Conservation (phyloP, 1,140 invertebrate species). For the Tenebrio molitor region DNA sequence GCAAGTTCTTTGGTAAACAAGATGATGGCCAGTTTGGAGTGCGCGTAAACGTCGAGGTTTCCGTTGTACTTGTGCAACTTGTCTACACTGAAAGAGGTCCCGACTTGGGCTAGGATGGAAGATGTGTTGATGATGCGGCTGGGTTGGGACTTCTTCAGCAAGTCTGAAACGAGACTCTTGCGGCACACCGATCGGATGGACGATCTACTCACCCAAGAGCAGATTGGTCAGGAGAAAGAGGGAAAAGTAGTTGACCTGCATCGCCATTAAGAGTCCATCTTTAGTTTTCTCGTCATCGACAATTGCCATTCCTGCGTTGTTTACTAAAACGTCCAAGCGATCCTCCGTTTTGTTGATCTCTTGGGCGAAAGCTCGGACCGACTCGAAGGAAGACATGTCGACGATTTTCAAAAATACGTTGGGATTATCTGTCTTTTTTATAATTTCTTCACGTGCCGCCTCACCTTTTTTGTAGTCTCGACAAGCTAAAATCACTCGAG, state of each 20-base stretch:
- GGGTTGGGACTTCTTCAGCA: conserved; percentile 61
- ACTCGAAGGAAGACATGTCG: conserved; percentile 67
- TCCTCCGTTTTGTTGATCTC: conserved; percentile 67
- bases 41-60: conserved; percentile 34
- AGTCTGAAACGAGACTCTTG: conserved; percentile 55
- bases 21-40: conserved; percentile 63
- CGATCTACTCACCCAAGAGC: conserved; percentile 69
- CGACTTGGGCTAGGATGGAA: conserved; percentile 68
- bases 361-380: conserved; percentile 68
- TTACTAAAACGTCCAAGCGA: conserved; percentile 72
- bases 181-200: not conserved
- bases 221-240: conserved; percentile 77
- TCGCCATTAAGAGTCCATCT: conserved; percentile 73
- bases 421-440: conserved; percentile 59
- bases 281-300: conserved; percentile 66
- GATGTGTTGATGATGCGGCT: conserved; percentile 60
- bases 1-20: conserved; percentile 59
- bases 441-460: conserved; percentile 66
- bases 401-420: conserved; percentile 64
- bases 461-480: conserved; percentile 60
- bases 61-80: conserved; percentile 50
- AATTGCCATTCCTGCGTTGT: conserved; percentile 73
- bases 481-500: conserved; percentile 68
- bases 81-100: conserved; percentile 52
- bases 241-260: conserved; percentile 77